A percentile compares a stretch with the other conserved stretches of the same genome.
Evolutionary conservation across 2,888 invertebrate species (phyloP).

Genomic region (Encarsia formosa): DNA sequence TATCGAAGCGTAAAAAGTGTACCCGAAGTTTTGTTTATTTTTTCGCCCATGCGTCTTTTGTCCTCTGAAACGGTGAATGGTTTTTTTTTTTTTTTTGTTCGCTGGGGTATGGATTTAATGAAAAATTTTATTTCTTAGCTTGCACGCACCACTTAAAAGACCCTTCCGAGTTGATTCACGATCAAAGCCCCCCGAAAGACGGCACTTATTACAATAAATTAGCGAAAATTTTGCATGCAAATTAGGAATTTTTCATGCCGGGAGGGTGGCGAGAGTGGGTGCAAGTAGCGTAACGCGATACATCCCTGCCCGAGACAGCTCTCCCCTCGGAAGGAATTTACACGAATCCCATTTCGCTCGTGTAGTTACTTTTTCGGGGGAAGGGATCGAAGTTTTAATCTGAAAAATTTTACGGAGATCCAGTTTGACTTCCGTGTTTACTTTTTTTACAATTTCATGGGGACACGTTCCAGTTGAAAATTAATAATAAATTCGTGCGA

Average conservation of each 20-base stretch:
- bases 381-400: conserved; percentile 16
- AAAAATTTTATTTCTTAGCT: too few species aligned
- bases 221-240: conserved; percentile 12
- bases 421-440: too few species aligned
- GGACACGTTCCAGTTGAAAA: too few species aligned
- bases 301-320: conserved; percentile 8
- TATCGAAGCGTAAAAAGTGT: too few species aligned
- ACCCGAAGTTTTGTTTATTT: neutral
- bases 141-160: too few species aligned
- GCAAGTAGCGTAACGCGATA: too few species aligned
- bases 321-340: too few species aligned
- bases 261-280: neutral
- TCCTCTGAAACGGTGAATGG: neutral
- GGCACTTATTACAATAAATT: conserved; percentile 22
- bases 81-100: too few species aligned
- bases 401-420: too few species aligned
- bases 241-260: conserved; percentile 14
- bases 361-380: neutral
- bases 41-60: neutral
- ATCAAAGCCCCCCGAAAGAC: neutral
- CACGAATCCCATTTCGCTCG: neutral
- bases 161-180: neutral
- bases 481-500: too few species aligned
- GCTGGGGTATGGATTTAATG: too few species aligned
- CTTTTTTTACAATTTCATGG: too few species aligned